Conservation (phyloP, 1,140 invertebrate species). For the Tetragnatha versicolor region DNA sequence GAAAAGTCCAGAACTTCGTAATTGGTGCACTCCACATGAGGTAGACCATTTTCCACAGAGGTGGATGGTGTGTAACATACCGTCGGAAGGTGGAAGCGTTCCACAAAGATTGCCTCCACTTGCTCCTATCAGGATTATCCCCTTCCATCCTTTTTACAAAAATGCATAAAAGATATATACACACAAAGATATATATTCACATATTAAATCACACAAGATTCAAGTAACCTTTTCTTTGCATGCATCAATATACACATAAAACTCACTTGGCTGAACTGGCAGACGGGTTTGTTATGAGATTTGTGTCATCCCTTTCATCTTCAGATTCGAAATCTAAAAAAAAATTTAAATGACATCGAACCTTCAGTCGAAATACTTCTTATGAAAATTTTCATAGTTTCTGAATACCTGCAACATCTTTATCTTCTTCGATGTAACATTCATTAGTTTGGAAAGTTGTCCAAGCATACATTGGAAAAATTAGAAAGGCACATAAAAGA, state of each 20-base stretch:
- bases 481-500: conserved; percentile 62
- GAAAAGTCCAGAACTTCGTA: conserved; percentile 62
- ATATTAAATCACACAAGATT: too few species aligned
- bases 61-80: conserved; percentile 47
- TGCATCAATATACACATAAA: not conserved
- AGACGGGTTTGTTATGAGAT: not conserved
- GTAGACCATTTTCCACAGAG: conserved; percentile 59
- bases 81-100: conserved; percentile 22
- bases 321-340: conserved; percentile 34
- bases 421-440: conserved; percentile 9
- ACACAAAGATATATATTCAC: too few species aligned
- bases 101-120: not conserved
- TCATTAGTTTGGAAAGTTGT: conserved; percentile 60
- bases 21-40: conserved; percentile 61
- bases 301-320: conserved; percentile 21
- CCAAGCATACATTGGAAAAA: conserved; percentile 67
- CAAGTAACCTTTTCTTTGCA: not conserved
- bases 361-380: not conserved
- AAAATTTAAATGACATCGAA: not conserved
- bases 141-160: too few species aligned
- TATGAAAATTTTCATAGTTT: not conserved
- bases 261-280: not conserved
- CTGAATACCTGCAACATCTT: conserved; percentile 16
- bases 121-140: not conserved
- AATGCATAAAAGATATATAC: too few species aligned